Percentiles rank a stretch among this genome's conserved stretches.
phyloP scores from a whole-genome alignment of 2,888 invertebrate genomes.

The Syrista parreyssii region DNA sequence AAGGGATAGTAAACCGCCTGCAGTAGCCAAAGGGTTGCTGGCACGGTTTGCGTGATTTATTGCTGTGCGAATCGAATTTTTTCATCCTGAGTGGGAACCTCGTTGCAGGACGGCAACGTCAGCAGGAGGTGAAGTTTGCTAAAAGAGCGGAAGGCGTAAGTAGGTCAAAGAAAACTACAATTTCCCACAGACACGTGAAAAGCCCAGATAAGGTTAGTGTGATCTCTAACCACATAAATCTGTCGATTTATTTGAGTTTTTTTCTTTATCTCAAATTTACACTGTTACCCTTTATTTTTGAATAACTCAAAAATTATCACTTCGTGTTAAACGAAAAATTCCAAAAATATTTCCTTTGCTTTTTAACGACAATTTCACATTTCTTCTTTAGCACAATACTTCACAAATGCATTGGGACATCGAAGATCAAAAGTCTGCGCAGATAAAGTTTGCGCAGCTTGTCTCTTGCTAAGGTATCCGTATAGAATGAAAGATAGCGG shows the following conservation, averaged over 20 bases:
- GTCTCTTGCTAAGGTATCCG: constrained; percentile 37
- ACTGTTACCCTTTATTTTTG: neutral
- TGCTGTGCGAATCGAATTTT: constrained; percentile 56
- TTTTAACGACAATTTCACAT: neutral
- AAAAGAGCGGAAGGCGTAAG: neutral
- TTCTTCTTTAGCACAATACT: neutral
- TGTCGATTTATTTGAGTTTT: neutral
- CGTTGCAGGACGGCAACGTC: neutral
- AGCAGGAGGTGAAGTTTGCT: constrained; percentile 4
- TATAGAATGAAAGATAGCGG: constrained; percentile 54
- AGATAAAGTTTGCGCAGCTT: constrained; percentile 39
- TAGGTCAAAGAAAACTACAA: neutral
- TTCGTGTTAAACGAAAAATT: no score
- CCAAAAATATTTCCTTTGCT: neutral
- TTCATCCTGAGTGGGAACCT: constrained; percentile 25
- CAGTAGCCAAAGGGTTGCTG: constrained; percentile 50
- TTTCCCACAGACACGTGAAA: neutral
- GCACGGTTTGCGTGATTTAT: constrained; percentile 52
- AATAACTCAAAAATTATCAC: neutral
- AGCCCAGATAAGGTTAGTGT: neutral
- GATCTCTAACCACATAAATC: neutral
- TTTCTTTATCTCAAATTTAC: neutral
- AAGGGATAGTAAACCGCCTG: constrained; percentile 16
- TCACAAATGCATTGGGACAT: neutral
- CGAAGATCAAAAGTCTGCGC: neutral